Base-by-base conservation (phyloP, 2,888 invertebrate species). In the Tipula helvola region DNA sequence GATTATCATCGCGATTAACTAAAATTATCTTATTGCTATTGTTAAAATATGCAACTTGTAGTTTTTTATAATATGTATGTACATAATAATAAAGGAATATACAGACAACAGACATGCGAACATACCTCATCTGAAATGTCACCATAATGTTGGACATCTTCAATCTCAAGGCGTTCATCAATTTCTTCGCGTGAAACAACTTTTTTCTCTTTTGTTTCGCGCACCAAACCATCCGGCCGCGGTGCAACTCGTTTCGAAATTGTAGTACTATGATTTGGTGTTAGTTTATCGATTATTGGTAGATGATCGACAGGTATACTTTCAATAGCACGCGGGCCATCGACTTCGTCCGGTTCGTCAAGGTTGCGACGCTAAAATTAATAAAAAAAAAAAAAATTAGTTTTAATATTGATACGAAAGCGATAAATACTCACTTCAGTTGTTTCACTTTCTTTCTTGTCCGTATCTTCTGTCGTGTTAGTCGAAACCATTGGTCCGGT, bases 401-500 rank as follows among this genome's bases (percentile, higher is more conserved):
- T 10, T 44, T 10, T 44, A 44, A 44, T 28, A 44, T 12, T 44
- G 18, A 16, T 8, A 71, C 3, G 52, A 36, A 36, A 28, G 13
- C 47, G 10, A 44, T 44, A 44, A 44, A 3, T 87, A 42, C 47
- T 84, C 28, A 95, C 95, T 94, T 97, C 97, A 87, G 96, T 96
- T 89, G 97, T 96, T 90, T 97, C 96, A 88, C 96, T 95, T 91
- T 97, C 97, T 90, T 97, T 96, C 87, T 96, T 97, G 90, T 97
- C 96, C 85, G 96, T 96, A 90, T 97, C 97, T 92, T 97, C 97
- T 85, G 96, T 97, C 88, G 97, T 97, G 88, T 96, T 96, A 88
- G 97, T 97, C 89, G 97, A 97, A 90, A 97, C 96, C 91, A 97
- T 95, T 4, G 97, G 97, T 12, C 97, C 97, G 3, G 97, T 95